phyloP scores from a whole-genome alignment of 92 coral and sea anemone species.

The Montipora capitata region DNA sequence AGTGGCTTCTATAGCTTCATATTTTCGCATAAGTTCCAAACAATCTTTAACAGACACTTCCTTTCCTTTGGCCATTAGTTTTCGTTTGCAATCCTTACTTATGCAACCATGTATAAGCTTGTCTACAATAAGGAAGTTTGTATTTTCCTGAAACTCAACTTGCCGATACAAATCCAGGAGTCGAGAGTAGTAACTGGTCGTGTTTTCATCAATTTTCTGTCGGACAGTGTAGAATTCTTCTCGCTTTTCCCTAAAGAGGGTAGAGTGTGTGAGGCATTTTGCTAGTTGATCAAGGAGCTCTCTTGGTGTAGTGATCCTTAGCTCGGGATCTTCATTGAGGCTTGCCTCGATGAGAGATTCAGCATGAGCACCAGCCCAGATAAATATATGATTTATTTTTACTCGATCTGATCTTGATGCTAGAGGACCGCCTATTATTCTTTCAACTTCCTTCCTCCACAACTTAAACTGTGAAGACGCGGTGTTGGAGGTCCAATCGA shows the following conservation, averaged over 20 bases:
- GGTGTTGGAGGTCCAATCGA: slow-evolving; percentile 80
- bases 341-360: slow-evolving; percentile 81
- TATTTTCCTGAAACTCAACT: slow-evolving; percentile 70
- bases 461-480: slow-evolving; percentile 76
- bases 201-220: too few species aligned
- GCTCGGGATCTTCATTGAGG: slow-evolving; percentile 63
- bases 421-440: slow-evolving; percentile 76
- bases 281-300: slow-evolving; percentile 77
- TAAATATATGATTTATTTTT: slow-evolving; percentile 68
- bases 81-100: slow-evolving; percentile 56
- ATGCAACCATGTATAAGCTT: slow-evolving; percentile 80
- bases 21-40: slow-evolving; percentile 22
- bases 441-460: slow-evolving; percentile 81
- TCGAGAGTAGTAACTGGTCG: slow-evolving; percentile 50
- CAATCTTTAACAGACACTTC: too few species aligned
- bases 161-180: slow-evolving; percentile 72
- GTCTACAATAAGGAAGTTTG: slow-evolving; percentile 38
- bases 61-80: slow-evolving; percentile 54
- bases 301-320: slow-evolving; percentile 52
- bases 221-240: slow-evolving; percentile 64
- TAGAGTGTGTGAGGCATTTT: slow-evolving; percentile 74
- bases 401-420: slow-evolving; percentile 79
- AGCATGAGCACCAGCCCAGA: slow-evolving; percentile 89
- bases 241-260: slow-evolving; percentile 78
- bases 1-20: slow-evolving; percentile 69